Evolutionary conservation across 2,888 invertebrate genomes (phyloP).

Genomic region (Platycheirus rosarum): DNA sequence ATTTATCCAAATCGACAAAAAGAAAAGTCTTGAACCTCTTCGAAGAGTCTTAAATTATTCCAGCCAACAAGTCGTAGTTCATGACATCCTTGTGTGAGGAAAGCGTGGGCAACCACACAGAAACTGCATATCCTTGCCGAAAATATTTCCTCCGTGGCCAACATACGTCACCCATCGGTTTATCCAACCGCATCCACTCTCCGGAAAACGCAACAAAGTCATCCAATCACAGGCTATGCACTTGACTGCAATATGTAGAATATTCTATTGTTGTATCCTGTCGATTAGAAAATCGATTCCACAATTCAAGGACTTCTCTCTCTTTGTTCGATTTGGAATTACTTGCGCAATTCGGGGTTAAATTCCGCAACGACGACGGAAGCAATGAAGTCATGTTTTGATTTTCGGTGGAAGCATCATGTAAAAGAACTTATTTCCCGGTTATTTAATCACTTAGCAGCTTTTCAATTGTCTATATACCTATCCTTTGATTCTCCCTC

Average conservation of each 20-base stretch:
- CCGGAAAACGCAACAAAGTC: not conserved
- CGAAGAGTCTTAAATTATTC: constrained; percentile 61
- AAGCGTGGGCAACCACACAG: constrained; percentile 12
- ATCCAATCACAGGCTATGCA: constrained; percentile 27
- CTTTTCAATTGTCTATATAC: constrained; percentile 30
- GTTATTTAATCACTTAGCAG: constrained; percentile 35
- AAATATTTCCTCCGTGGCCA: constrained; percentile 25
- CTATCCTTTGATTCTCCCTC: constrained; percentile 45
- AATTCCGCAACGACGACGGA: not conserved
- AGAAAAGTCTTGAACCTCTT: constrained; percentile 23
- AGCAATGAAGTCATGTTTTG: constrained; percentile 34
- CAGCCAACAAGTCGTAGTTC: constrained; percentile 18
- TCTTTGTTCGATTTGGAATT: constrained; percentile 9
- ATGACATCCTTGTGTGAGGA: constrained; percentile 40
- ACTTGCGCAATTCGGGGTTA: constrained; percentile 33
- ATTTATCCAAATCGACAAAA: constrained; percentile 44
- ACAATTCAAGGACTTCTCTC: constrained; percentile 60
- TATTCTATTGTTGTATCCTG: constrained; percentile 38
- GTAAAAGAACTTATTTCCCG: not conserved
- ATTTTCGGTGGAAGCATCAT: constrained; percentile 7
- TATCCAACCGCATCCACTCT: not conserved
- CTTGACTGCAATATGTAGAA: constrained; percentile 57
- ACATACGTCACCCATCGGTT: not conserved
- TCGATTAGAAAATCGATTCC: constrained; percentile 68
- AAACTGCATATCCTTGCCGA: constrained; percentile 62